Evolutionary conservation across 2,113 vertebrate genomes (phyloP).

Genomic region (Lophius piscatorius): DNA sequence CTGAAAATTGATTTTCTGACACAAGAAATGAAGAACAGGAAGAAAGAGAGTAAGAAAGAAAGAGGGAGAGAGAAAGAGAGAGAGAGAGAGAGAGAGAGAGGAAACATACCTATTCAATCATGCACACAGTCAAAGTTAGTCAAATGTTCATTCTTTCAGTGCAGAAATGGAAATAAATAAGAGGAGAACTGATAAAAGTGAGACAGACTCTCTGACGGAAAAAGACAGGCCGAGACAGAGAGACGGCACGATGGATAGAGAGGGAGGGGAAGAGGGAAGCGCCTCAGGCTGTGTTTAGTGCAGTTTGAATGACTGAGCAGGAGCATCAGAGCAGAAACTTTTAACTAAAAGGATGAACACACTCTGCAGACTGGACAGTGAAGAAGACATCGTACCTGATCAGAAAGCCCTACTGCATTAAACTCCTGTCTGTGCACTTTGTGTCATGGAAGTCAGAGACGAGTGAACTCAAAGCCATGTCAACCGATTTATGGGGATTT

Average conservation of each 20-base stretch:
- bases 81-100: conserved; percentile 23
- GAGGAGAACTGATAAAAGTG: conserved; percentile 20
- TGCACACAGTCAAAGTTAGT: conserved; percentile 49
- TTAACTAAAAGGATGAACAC: conserved; percentile 24
- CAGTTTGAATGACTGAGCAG: conserved; percentile 82
- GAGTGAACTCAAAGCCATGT: too few relatives aligned
- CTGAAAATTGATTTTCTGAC: conserved; percentile 93
- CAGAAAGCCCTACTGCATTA: too few relatives aligned
- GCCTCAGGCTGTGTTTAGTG: conserved; percentile 79
- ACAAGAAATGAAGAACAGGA: conserved; percentile 73
- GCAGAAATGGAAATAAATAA: conserved; percentile 30
- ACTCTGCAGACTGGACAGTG: conserved; percentile 1
- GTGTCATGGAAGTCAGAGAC: too few relatives aligned
- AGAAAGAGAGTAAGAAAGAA: conserved; percentile 14
- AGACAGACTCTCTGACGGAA: conserved; percentile 10
- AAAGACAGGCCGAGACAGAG: conserved; percentile 1
- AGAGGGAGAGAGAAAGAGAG: conserved; percentile 5
- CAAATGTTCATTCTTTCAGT: conserved; percentile 44
- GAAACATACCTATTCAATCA: conserved; percentile 41
- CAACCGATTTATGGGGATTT: too few relatives aligned
- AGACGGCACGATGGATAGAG: not conserved
- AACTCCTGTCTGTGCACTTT: too few relatives aligned
- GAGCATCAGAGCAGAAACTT: conserved; percentile 76
- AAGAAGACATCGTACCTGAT: too few relatives aligned
- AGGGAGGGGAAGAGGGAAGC: conserved; percentile 41